These are phyloP conservation scores for Mustela erminea DNA, from an alignment of 2,797 vertebrate genomes.

Conservation along the genomic window DNA sequence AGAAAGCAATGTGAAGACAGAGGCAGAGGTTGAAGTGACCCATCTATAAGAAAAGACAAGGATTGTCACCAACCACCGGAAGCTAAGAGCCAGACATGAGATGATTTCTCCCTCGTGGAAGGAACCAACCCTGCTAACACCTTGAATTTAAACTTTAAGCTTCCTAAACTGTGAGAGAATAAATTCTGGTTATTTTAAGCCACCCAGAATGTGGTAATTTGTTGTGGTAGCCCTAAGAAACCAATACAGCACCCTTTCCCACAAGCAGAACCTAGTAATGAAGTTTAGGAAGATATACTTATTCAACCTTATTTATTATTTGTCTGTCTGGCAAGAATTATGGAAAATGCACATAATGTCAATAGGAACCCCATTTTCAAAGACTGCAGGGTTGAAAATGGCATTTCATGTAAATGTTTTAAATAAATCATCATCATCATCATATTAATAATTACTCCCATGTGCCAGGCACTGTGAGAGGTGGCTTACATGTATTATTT, in stretches of 20 bases:
- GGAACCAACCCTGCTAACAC: background rate
- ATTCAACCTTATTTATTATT: background rate
- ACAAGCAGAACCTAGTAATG: background rate
- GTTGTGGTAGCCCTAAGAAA: background rate
- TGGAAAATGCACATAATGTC: background rate
- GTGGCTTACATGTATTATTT: background rate
- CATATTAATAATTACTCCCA: background rate
- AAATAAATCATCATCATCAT: background rate
- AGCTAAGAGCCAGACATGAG: background rate
- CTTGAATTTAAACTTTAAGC: background rate
- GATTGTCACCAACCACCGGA: background rate
- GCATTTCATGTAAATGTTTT: background rate
- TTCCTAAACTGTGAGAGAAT: background rate
- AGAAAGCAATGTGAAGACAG: background rate
- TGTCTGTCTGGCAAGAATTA: background rate
- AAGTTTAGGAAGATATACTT: background rate
- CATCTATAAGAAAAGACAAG: background rate
- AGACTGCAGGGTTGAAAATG: background rate
- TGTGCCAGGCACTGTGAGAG: background rate
- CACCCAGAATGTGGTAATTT: background rate
- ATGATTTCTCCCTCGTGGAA: background rate
- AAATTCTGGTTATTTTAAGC: background rate
- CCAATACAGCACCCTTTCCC: background rate
- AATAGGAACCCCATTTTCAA: background rate
- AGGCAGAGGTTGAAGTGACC: background rate